Conservation (phyloP, 2,113 vertebrate genomes). For the Arizona elegans region DNA sequence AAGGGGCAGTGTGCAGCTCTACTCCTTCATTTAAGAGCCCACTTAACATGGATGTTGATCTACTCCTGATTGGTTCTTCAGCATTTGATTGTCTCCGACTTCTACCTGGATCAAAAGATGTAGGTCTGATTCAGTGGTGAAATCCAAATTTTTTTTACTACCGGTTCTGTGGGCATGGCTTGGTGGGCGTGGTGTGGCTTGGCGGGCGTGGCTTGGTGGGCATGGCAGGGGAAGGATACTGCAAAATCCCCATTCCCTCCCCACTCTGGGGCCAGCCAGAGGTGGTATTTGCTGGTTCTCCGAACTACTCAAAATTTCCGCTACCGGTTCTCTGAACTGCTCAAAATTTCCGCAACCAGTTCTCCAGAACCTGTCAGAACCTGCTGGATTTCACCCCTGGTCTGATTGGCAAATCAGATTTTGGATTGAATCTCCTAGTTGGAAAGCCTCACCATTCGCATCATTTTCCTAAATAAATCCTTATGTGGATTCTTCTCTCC, state of each 20-base stretch:
- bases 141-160: too few species aligned
- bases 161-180: too few species aligned
- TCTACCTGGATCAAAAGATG: not conserved
- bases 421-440: not conserved
- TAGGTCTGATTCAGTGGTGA: not conserved
- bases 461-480: not conserved
- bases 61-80: not conserved
- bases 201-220: too few species aligned
- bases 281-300: too few species aligned
- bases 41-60: not conserved
- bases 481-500: not conserved
- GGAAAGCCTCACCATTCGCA: not conserved
- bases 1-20: not conserved
- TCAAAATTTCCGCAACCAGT: too few species aligned
- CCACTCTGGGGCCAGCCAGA: too few species aligned
- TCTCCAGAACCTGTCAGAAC: too few species aligned
- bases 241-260: too few species aligned
- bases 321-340: too few species aligned
- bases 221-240: too few species aligned
- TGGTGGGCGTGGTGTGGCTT: too few species aligned
- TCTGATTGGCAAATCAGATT: not conserved
- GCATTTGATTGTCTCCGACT: not conserved
- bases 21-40: not conserved
- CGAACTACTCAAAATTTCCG: too few species aligned
- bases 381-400: not conserved